Base-by-base conservation (phyloP, 2,113 vertebrate genomes). In the Erpornis zantholeuca region DNA sequence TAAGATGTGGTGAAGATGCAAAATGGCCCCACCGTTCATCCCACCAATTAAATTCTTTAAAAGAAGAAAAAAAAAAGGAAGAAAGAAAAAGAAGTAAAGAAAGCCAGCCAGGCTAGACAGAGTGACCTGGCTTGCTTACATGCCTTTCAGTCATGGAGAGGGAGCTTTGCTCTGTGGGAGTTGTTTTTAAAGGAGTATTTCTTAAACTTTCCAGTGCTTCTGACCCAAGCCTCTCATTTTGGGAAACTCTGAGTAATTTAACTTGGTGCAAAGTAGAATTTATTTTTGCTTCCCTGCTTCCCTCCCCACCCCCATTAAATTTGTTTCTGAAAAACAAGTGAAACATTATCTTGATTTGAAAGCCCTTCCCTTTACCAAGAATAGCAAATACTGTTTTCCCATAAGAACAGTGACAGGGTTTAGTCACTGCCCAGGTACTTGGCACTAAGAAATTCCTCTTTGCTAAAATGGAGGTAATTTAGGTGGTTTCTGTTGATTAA, bases 161-260 rank as follows among this genome's bases (percentile, higher is more conserved):
- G 76, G 79, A 94, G 71, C 79, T 71, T 86, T 81, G 35, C 82
- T 83, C 91, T 72, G 56, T 80, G 25, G 73, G 69, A 91, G 84
- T 69, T 79, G 68, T 92, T 86, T 92, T 71, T 88, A 36, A 77
- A 10, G 10, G 71, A 95, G 78, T 80, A 71, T 78, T 96, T 93
- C 72, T 94, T 97, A 94, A 96, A 96, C 56, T 94, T 96, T 97
- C 94, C 94, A 86, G 2, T 69, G 80, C 72, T 95, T 35, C 88
- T 96, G 86, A 94, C 85, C 91, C 88, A 92, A 94, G 87, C 47
- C 25, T 91, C 42, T 49, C n/a, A 90, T 92, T 92, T 94, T 96
- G 92, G 92, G 94, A 96, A 97, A 95, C 93, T 78, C 82, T 98
- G 97, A 98, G 94, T 97, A 97, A 96, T 96, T 38, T 27, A 92